Evolutionary conservation across 2,888 invertebrate genomes (phyloP).

Genomic region (Andricus curvator): DNA sequence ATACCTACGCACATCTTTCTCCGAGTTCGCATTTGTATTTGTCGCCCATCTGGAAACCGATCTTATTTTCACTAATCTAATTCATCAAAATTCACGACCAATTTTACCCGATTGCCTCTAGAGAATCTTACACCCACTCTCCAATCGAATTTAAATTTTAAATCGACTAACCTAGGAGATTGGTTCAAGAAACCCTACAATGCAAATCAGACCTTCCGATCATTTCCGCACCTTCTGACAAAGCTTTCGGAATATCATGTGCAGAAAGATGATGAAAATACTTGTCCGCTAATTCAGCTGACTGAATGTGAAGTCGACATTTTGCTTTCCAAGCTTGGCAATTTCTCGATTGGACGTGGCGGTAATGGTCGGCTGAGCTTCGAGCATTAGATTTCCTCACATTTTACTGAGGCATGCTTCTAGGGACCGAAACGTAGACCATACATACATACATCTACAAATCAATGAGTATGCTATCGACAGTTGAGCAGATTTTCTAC

Average conservation of each 20-base stretch:
- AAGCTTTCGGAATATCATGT: background rate
- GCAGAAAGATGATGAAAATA: background rate
- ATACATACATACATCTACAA: background rate
- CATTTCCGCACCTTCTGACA: background rate
- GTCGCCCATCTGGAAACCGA: slow-evolving; percentile 51
- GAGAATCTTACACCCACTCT: background rate
- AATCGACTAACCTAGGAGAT: background rate
- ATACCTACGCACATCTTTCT: slow-evolving; percentile 42
- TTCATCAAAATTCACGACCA: slow-evolving; percentile 43
- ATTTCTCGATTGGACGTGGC: background rate
- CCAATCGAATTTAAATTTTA: background rate
- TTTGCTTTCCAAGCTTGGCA: background rate
- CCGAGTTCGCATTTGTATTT: slow-evolving; percentile 46
- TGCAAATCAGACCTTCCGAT: background rate
- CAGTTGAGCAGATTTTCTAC: background rate
- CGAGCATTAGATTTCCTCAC: background rate
- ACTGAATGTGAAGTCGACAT: slow-evolving; percentile 15
- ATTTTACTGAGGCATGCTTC: background rate
- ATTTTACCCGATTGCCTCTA: background rate
- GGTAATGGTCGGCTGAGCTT: background rate
- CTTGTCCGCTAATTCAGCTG: background rate
- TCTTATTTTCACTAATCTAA: slow-evolving; percentile 48
- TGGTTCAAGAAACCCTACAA: background rate
- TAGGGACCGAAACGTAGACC: background rate
- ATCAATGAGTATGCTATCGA: background rate